Percentiles rank a stretch among this genome's conserved stretches.
phyloP scores from a whole-genome alignment of 2,888 invertebrate genomes.

The Latrodectus hesperus region DNA sequence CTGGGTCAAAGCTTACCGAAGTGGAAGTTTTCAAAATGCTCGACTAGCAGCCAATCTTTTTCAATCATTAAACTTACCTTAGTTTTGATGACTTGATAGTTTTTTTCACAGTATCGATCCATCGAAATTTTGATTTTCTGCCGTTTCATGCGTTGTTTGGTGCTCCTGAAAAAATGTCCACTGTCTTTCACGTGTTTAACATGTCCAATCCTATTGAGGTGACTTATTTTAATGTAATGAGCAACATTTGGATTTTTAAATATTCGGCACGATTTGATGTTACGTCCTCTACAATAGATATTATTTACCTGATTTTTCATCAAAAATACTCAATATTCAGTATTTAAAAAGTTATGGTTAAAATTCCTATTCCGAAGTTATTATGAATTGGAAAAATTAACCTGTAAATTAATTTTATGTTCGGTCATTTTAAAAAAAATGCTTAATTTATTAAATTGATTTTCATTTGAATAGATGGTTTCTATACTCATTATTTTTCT shows the following conservation, averaged over 20 bases:
- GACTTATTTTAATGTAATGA: not conserved
- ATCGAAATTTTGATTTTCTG: not conserved
- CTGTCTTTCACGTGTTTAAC: not conserved
- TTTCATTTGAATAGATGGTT: no score
- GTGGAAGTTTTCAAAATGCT: not conserved
- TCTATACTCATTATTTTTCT: no score
- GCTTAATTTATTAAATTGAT: no score
- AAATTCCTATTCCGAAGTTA: no score
- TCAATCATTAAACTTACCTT: not conserved
- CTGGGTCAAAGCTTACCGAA: no score
- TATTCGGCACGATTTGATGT: not conserved
- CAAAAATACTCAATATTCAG: not conserved
- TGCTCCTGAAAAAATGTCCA: not conserved
- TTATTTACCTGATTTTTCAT: not conserved
- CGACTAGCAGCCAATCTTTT: not conserved
- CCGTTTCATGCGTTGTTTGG: not conserved
- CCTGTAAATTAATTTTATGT: no score
- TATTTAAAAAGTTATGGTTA: no score
- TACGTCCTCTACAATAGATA: not conserved
- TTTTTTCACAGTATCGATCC: not conserved
- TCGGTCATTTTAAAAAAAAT: no score
- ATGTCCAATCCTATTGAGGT: not conserved
- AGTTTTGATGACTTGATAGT: not conserved
- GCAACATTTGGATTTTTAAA: not conserved
- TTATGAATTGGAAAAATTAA: no score